phyloP scores from a whole-genome alignment of 2,797 vertebrate species.

The Varecia variegata region DNA sequence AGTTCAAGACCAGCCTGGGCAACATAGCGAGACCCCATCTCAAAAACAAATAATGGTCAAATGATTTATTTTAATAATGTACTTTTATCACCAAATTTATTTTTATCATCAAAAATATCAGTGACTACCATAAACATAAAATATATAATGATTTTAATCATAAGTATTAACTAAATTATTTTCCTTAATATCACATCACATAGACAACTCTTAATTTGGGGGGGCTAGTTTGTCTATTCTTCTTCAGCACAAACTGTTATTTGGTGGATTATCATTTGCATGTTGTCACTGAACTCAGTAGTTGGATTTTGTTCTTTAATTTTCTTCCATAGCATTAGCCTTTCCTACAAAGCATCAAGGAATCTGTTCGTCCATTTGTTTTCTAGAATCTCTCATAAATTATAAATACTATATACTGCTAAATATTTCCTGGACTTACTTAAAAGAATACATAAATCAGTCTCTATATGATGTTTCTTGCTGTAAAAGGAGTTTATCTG shows the following conservation, averaged over 20 bases:
- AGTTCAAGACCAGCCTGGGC: not conserved
- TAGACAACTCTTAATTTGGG: not conserved
- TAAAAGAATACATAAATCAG: slow-evolving; percentile 26
- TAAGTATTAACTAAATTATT: not conserved
- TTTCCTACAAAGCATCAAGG: slow-evolving; percentile 19
- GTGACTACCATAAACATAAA: not conserved
- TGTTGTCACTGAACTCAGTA: not conserved
- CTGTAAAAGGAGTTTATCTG: slow-evolving; percentile 39
- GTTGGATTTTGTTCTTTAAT: not conserved
- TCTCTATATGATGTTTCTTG: slow-evolving; percentile 22
- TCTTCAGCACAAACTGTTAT: not conserved
- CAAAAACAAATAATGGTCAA: not conserved
- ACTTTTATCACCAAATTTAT: not conserved
- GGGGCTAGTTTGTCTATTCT: not conserved
- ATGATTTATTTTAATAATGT: not conserved
- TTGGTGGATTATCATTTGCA: not conserved
- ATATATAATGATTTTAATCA: not conserved
- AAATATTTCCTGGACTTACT: slow-evolving; percentile 38
- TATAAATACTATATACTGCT: not conserved
- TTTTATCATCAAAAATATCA: slow-evolving; percentile 7
- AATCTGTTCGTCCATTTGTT: not conserved
- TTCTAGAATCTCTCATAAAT: not conserved
- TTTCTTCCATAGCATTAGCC: not conserved
- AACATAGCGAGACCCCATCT: not conserved
- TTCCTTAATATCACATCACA: not conserved